These are phyloP conservation scores for Pelobates cultripes DNA, from an alignment of 2,797 vertebrate genomes.

Conservation along the genomic window DNA sequence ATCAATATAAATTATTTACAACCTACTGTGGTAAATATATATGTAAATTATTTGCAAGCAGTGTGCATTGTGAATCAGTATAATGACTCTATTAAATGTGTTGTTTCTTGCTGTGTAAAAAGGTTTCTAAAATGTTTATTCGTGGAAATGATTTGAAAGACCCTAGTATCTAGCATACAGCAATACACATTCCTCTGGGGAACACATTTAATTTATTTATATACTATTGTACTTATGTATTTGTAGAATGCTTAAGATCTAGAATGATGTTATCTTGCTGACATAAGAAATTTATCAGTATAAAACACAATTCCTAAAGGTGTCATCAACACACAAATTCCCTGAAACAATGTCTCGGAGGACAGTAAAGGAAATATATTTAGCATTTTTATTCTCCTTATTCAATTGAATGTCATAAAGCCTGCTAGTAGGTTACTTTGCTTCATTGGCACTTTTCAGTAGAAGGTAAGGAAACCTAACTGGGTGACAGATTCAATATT, in stretches of 20 bases:
- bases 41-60: constrained; percentile 37
- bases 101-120: constrained; percentile 43
- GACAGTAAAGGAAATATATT: constrained; percentile 30
- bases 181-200: constrained; percentile 50
- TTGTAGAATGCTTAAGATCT: constrained; percentile 60
- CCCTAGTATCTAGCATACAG: constrained; percentile 64
- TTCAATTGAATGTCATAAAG: constrained; percentile 42
- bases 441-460: constrained; percentile 49
- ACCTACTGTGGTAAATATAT: constrained; percentile 33
- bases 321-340: constrained; percentile 28
- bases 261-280: constrained; percentile 60
- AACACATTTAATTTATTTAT: constrained; percentile 63
- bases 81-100: constrained; percentile 37
- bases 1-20: constrained; percentile 48
- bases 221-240: constrained; percentile 54
- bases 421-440: constrained; percentile 39
- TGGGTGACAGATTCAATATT: constrained; percentile 11
- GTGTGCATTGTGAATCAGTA: constrained; percentile 30
- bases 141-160: constrained; percentile 70
- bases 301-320: constrained; percentile 40
- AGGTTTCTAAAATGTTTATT: constrained; percentile 75
- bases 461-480: constrained; percentile 21
- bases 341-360: constrained; percentile 34
- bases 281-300: constrained; percentile 60
- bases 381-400: constrained; percentile 54